Base-by-base conservation (phyloP, 2,888 invertebrate genomes). In the Amaurobius ferox region DNA sequence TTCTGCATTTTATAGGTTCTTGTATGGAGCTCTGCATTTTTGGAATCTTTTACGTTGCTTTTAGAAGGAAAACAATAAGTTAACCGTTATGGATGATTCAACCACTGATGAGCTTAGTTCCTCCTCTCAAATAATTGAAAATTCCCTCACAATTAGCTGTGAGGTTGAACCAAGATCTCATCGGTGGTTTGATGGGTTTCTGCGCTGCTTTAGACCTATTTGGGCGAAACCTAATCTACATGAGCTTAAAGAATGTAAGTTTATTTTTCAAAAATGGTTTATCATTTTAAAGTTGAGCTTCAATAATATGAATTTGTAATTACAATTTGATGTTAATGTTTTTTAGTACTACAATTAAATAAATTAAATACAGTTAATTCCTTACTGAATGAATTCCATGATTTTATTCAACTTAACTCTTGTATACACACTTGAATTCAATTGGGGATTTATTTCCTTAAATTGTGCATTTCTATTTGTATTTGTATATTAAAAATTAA, bases 201-300 rank as follows among this genome's bases (percentile, higher is more conserved):
- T 97, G 89, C 96, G 96, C 0, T 98, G 98, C 90, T 94, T 98
- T 90, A 94, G 96, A 87, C 96, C 97, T 0, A 95, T 98, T 11
- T 93, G 96, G 91, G 95, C 95, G 72, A 96, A 96, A 91, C 94
- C 95, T 66, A 90, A 79, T 28, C 16, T 73, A 13, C 81, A 88
- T 70, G 88, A 86, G 28, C 67, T 87, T 66, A 88, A 88, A 90
- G 86, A 76, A 79, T 70, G 86, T 86, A 71, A 61, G n/a, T 23
- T 28, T 61, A 28, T n/a, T n/a, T 55, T 28, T 66, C 11, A n/a
- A 9, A 16, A 44, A 2, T 44, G 9, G n/a, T 44, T 2, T 16
- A 13, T 16, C 11, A 11, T 35, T 35, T 5, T 35, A 7, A 7
- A 35, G 5, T 35, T 5, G 11, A 7, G 11, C 11, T 35, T 35